These are phyloP conservation scores for Drosophila stalkeri DNA, from an alignment of 2,888 invertebrate genomes.

Conservation along the genomic window DNA sequence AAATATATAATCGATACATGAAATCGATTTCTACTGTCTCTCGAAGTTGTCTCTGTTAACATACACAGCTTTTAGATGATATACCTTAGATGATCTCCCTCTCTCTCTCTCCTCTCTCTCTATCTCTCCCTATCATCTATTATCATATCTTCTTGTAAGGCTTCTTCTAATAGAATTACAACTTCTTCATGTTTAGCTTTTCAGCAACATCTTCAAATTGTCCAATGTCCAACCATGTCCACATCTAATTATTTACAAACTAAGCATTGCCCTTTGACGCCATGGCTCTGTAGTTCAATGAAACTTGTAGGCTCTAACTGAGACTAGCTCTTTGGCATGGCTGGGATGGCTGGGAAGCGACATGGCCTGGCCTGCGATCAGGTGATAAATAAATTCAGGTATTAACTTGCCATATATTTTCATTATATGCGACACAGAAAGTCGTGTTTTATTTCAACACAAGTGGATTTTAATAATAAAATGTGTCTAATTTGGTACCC, in stretches of 20 bases:
- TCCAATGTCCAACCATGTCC: constrained; percentile 1
- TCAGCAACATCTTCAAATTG: background rate
- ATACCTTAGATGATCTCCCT: too few species aligned
- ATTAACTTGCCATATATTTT: constrained; percentile 85
- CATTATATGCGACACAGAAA: constrained; percentile 85
- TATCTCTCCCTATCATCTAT: too few species aligned
- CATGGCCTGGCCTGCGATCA: constrained; percentile 46
- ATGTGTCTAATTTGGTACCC: constrained; percentile 83
- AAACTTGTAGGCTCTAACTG: constrained; percentile 37
- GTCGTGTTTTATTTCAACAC: constrained; percentile 85
- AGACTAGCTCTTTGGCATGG: constrained; percentile 1
- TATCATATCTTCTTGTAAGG: too few species aligned
- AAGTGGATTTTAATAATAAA: constrained; percentile 85
- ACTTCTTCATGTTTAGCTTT: background rate
- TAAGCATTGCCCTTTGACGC: constrained; percentile 43
- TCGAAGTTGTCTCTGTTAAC: too few species aligned
- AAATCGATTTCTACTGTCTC: too few species aligned
- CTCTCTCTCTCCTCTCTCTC: too few species aligned
- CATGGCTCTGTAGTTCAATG: constrained; percentile 6
- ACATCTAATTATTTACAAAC: constrained; percentile 26
- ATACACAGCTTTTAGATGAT: too few species aligned
- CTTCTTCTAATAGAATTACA: too few species aligned
- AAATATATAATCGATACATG: too few species aligned
- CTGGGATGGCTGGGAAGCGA: constrained; percentile 19
- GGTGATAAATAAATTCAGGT: constrained; percentile 85